Evolutionary conservation across 2,888 invertebrate genomes (phyloP), one percentile per base, ranked within the genome.

Genomic region (Chelonus formosanus): DNA sequence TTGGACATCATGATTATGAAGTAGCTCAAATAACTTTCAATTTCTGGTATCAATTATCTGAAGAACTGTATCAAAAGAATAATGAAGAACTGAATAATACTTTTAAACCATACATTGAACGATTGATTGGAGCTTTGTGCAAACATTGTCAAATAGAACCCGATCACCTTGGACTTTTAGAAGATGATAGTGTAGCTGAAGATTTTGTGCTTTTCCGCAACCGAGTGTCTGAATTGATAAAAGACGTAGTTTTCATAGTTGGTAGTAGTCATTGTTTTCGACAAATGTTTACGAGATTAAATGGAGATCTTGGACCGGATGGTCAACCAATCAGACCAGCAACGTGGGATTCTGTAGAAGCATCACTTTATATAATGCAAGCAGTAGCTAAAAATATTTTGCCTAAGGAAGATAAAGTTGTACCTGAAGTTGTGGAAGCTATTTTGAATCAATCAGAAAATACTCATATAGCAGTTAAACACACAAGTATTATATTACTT

Each of bases 1-100:
- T 96, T 6, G 96, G 96, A 0, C 97, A 98, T 86, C 97, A 97
- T 85, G 97, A 98, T 84, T 98, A 97, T 86, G 97, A 98, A 89
- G 88, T 92, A 8, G 89, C 90, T 7, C 90, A 90, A 77, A 95
- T 98, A 74, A 97, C 98, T 1, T 99, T 98, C 83, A 95, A 96
- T 84, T 88, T 98, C 67, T 99, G 99, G 99, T 98, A 96, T 85
- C 90, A 95, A 35, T 85, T 99, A 44, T 97, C 98, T 3, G 98
- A 99, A 85, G 92, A 94, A 77, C 86, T 99, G 3, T 98, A 97
- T 84, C 92, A 95, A 76, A 90, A 91, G 72, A 93, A 96, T 81
- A 91, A 90, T 76, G 91, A 93, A 75, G 88, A 90, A 0, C 82
- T 95, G n/a, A 94, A 93, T 1, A 88, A 89, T 56, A 85, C 92